A percentile compares a stretch with the other conserved stretches of the same genome.
These are phyloP conservation scores for Columba janthina DNA, from an alignment of 2,113 vertebrate species.

Conservation along the genomic window DNA sequence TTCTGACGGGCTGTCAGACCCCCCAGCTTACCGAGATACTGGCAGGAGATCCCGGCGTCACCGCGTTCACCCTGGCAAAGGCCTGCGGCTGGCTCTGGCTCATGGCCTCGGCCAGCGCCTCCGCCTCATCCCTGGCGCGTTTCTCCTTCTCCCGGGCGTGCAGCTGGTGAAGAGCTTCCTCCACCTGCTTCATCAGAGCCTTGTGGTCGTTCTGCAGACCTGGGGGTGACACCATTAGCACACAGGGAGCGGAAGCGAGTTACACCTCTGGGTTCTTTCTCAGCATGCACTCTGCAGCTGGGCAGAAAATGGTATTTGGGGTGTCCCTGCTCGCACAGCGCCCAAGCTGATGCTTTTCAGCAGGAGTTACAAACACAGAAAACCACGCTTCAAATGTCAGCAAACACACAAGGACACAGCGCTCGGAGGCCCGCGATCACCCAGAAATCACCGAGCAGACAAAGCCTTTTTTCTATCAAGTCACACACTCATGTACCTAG, in stretches of 20 bases:
- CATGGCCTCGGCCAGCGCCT: constrained; percentile 71
- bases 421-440: rapidly evolving
- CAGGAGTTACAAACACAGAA: neutral
- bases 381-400: rapidly evolving
- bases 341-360: neutral
- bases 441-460: neutral
- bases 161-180: constrained; percentile 90
- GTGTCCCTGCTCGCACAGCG: neutral
- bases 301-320: rapidly evolving
- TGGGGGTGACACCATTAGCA: constrained; percentile 10
- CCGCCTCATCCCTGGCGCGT: constrained; percentile 78
- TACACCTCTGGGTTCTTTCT: neutral
- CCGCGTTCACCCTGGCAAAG: constrained; percentile 86
- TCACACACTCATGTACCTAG: rapidly evolving
- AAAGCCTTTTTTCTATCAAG: neutral
- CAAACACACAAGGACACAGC: neutral
- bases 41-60: constrained; percentile 89
- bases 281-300: neutral
- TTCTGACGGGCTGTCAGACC: neutral
- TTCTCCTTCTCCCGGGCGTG: constrained; percentile 90
- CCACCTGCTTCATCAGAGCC: constrained; percentile 91
- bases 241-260: neutral
- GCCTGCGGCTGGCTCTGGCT: constrained; percentile 66
- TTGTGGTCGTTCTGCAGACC: constrained; percentile 97
- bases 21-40: constrained; percentile 78